A percentile compares a stretch with the other conserved stretches of the same genome.
Conservation (phyloP, 2,113 vertebrate genomes). For the Candoia aspera region DNA sequence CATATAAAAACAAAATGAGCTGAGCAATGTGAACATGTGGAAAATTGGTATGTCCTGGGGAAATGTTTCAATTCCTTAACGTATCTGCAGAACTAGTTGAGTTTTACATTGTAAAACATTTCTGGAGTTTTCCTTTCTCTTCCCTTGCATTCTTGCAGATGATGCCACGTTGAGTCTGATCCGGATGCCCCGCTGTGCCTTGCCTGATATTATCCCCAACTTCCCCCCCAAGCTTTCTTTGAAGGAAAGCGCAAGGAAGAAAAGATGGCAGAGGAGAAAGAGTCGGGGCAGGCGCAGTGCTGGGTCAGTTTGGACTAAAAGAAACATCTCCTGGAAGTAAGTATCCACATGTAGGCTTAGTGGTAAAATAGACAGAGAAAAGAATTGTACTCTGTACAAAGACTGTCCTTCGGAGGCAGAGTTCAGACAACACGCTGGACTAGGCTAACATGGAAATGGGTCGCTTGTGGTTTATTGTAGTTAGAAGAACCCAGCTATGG, state of each 20-base stretch:
- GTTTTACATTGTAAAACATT: too few relatives aligned
- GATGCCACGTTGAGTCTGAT: constrained; percentile 71
- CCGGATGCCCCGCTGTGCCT: constrained; percentile 74
- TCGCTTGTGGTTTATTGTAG: background rate
- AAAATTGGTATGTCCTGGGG: too few relatives aligned
- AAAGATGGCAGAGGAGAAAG: constrained; percentile 3
- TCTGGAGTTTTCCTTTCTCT: background rate
- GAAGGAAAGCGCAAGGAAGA: background rate
- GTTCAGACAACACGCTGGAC: background rate
- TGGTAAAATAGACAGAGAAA: background rate
- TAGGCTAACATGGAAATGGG: background rate
- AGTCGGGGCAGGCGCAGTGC: constrained; percentile 42
- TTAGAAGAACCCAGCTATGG: background rate
- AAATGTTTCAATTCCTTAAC: too few relatives aligned
- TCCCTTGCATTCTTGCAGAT: constrained; percentile 56
- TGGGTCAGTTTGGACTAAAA: constrained; percentile 64
- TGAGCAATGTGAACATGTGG: too few relatives aligned
- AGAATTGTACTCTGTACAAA: background rate
- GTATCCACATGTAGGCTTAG: background rate
- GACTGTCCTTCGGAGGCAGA: background rate
- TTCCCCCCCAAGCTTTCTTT: constrained; percentile 37
- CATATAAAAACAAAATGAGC: too few relatives aligned
- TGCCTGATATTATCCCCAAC: constrained; percentile 67
- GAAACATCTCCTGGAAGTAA: constrained; percentile 80
- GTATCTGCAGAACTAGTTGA: too few relatives aligned